Conservation (phyloP, 2,797 vertebrate species). For the Botia kubotai region DNA sequence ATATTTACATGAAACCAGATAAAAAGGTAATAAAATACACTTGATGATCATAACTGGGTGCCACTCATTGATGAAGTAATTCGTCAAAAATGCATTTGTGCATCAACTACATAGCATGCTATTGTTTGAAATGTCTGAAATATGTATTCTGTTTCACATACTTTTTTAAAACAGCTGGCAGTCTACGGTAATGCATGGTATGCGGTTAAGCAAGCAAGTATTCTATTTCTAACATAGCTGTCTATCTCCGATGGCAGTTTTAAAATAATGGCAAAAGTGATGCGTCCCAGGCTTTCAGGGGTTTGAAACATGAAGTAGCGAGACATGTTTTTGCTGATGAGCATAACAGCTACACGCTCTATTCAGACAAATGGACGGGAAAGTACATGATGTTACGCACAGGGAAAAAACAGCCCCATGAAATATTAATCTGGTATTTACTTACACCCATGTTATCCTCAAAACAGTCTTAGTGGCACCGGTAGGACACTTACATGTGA, state of each 20-base stretch:
- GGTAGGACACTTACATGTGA: conserved; percentile 67
- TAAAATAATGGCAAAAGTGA: conserved; percentile 74
- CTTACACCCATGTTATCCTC: conserved; percentile 60
- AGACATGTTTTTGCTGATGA: conserved; percentile 75
- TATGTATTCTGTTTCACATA: not conserved
- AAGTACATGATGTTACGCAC: conserved; percentile 69
- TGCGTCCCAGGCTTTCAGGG: conserved; percentile 76
- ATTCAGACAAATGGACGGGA: conserved; percentile 75
- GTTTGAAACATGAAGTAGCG: conserved; percentile 65
- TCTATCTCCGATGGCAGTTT: conserved; percentile 55
- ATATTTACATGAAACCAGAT: not conserved
- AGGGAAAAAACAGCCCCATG: conserved; percentile 63
- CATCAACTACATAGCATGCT: not conserved
- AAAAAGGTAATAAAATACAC: not conserved
- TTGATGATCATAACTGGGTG: not conserved
- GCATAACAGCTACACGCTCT: conserved; percentile 74
- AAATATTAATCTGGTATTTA: conserved; percentile 84
- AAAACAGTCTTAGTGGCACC: conserved; percentile 25
- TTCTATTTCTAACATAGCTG: not conserved
- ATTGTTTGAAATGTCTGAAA: not conserved
- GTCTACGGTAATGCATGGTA: not conserved
- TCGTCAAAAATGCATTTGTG: not conserved
- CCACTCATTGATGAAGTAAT: too few relatives aligned
- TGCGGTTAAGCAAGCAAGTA: not conserved
- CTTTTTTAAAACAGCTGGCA: not conserved